phyloP scores from a whole-genome alignment of 2,797 vertebrate species.

The Melanotaenia maccullochi region DNA sequence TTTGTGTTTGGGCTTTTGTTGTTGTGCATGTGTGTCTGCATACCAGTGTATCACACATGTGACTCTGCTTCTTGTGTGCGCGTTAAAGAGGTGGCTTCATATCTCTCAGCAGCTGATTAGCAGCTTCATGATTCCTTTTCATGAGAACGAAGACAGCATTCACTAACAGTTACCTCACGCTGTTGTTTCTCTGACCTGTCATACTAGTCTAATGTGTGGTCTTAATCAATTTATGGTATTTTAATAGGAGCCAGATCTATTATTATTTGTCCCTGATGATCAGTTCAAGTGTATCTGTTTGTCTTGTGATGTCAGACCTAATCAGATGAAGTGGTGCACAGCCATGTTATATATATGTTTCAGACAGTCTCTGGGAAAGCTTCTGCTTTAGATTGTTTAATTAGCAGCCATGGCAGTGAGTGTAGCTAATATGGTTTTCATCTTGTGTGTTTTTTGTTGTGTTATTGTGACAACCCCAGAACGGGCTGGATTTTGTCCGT shows the following conservation, averaged over 20 bases:
- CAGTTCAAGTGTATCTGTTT: constrained; percentile 58
- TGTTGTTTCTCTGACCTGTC: constrained; percentile 28
- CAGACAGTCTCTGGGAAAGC: constrained; percentile 28
- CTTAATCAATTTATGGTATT: constrained; percentile 38
- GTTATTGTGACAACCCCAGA: too few species aligned
- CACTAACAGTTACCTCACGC: constrained; percentile 6
- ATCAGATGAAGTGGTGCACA: constrained; percentile 39
- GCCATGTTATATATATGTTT: constrained; percentile 22
- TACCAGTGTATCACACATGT: constrained; percentile 55
- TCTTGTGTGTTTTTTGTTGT: too few species aligned
- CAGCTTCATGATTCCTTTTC: constrained; percentile 9
- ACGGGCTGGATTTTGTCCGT: too few species aligned
- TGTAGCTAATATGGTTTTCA: neutral
- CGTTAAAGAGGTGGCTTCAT: constrained; percentile 10
- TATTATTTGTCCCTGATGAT: constrained; percentile 26
- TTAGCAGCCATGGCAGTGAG: too few species aligned
- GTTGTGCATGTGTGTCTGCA: constrained; percentile 50
- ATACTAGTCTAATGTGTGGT: constrained; percentile 25
- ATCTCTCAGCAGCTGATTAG: constrained; percentile 5
- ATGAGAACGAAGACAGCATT: constrained; percentile 14
- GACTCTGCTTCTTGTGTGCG: constrained; percentile 39
- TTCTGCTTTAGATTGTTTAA: neutral
- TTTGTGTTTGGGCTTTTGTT: constrained; percentile 61
- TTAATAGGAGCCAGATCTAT: constrained; percentile 55
- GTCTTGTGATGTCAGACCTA: constrained; percentile 34